A percentile compares a stretch with the other conserved stretches of the same genome.
These are phyloP conservation scores for Pteruthius melanotis DNA, from an alignment of 2,113 vertebrate species.

Conservation along the genomic window DNA sequence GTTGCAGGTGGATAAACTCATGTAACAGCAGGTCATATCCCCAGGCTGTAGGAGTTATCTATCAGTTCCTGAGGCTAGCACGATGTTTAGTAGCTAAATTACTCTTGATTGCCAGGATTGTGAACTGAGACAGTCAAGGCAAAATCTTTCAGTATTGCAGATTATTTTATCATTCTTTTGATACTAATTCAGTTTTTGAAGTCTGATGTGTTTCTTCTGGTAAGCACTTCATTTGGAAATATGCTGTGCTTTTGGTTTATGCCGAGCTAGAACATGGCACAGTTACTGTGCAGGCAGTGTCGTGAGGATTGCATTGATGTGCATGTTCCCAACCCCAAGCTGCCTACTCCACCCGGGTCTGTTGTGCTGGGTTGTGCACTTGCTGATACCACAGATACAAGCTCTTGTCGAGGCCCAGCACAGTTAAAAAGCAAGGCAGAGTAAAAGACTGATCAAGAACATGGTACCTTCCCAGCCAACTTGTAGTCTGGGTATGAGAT, in stretches of 20 bases:
- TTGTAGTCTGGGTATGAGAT: not conserved
- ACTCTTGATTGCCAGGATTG: not conserved
- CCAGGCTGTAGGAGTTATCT: not conserved
- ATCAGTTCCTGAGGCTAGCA: not conserved
- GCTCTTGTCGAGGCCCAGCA: not conserved
- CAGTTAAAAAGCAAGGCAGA: not conserved
- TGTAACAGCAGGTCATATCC: not conserved
- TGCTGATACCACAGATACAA: not conserved
- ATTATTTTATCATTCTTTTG: not conserved
- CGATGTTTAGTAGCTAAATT: not conserved
- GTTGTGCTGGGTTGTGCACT: not conserved
- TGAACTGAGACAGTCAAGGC: not conserved
- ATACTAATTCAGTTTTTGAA: not conserved
- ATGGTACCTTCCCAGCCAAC: not conserved
- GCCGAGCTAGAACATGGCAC: not conserved
- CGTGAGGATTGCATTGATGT: not conserved
- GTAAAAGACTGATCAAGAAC: not conserved
- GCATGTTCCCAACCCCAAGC: not conserved
- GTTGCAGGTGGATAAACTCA: not conserved
- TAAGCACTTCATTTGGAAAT: not conserved
- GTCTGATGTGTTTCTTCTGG: not conserved
- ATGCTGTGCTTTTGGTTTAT: not conserved
- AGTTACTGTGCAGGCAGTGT: not conserved
- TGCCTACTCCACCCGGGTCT: not conserved
- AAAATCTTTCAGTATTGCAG: not conserved